phyloP scores from a whole-genome alignment of 2,113 vertebrate genomes.

The Platycercus adscitus region DNA sequence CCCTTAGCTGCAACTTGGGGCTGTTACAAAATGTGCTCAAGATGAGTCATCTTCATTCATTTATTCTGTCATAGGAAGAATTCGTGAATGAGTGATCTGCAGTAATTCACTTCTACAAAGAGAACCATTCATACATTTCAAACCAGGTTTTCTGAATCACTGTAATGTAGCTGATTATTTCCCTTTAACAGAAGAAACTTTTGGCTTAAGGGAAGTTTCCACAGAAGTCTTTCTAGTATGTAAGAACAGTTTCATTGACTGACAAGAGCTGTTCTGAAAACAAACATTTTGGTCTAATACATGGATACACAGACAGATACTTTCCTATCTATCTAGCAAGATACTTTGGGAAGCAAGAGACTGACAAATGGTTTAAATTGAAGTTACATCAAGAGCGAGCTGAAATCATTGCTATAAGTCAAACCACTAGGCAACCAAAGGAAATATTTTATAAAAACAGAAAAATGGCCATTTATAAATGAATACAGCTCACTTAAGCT shows the following conservation, averaged over 20 bases:
- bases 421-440: not conserved
- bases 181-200: slow-evolving; percentile 35
- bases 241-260: not conserved
- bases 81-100: slow-evolving; percentile 75
- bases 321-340: not conserved
- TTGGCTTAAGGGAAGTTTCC: slow-evolving; percentile 35
- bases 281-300: not conserved
- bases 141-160: slow-evolving; percentile 60
- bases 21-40: slow-evolving; percentile 55
- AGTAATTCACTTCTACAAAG: slow-evolving; percentile 70
- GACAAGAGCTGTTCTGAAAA: slow-evolving; percentile 19
- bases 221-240: slow-evolving; percentile 10
- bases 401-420: not conserved
- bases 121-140: slow-evolving; percentile 66
- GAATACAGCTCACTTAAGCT: not conserved
- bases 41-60: slow-evolving; percentile 74
- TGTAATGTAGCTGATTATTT: slow-evolving; percentile 61
- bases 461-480: not conserved
- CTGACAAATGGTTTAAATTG: slow-evolving; percentile 12
- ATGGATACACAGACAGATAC: not conserved
- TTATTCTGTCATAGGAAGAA: slow-evolving; percentile 56
- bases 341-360: not conserved
- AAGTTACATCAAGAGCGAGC: not conserved
- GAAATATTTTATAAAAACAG: not conserved
- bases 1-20: slow-evolving; percentile 65